These are phyloP conservation scores for Girardinichthys multiradiatus DNA, from an alignment of 2,113 vertebrate genomes.

Conservation along the genomic window DNA sequence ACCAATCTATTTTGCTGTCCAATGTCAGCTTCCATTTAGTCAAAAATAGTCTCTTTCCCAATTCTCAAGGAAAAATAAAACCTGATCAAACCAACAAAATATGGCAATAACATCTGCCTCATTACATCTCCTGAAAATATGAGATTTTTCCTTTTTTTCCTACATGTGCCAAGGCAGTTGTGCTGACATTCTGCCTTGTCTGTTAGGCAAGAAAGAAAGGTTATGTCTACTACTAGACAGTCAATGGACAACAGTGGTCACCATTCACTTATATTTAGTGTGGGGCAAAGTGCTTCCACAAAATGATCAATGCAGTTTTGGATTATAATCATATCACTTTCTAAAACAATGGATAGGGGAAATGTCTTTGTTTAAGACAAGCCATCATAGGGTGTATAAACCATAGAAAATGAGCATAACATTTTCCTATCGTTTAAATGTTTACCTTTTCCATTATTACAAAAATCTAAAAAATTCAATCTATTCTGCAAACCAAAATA, in stretches of 20 bases:
- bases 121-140: slow-evolving; percentile 9
- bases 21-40: slow-evolving; percentile 48
- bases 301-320: too few species aligned
- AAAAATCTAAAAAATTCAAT: too few species aligned
- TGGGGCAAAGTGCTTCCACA: too few species aligned
- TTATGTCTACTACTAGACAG: background rate
- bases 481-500: too few species aligned
- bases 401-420: too few species aligned
- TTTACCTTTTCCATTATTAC: too few species aligned
- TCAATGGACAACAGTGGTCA: background rate
- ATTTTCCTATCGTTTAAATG: too few species aligned
- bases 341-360: background rate
- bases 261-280: too few species aligned
- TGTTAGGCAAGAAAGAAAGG: too few species aligned
- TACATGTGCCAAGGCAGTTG: background rate
- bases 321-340: background rate
- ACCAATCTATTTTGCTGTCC: slow-evolving; percentile 19
- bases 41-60: slow-evolving; percentile 16
- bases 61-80: slow-evolving; percentile 29
- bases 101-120: slow-evolving; percentile 16
- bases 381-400: too few species aligned
- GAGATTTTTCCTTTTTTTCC: background rate
- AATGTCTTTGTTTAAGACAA: background rate
- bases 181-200: background rate
- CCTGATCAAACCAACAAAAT: slow-evolving; percentile 26